These are phyloP conservation scores for Synergus gifuensis DNA, from an alignment of 2,888 invertebrate genomes.

Conservation along the genomic window DNA sequence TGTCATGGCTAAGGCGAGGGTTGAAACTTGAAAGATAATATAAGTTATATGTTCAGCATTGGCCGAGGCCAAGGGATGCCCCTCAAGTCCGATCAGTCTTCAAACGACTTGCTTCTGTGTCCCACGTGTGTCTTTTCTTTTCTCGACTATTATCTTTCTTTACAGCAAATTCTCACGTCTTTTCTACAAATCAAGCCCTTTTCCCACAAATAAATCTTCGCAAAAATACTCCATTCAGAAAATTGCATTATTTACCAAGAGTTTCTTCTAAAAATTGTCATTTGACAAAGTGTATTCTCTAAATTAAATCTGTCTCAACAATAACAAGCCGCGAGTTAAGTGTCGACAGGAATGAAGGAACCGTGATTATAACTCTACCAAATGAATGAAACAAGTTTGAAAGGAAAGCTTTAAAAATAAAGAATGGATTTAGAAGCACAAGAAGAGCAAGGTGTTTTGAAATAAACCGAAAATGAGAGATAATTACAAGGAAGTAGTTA, in stretches of 20 bases:
- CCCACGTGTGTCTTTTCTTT: slow-evolving; percentile 64
- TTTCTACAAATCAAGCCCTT: neutral
- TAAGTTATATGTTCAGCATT: slow-evolving; percentile 71
- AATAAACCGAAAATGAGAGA: neutral
- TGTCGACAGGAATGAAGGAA: neutral
- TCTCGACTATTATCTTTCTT: slow-evolving; percentile 25
- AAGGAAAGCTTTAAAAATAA: neutral
- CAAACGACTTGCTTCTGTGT: slow-evolving; percentile 68
- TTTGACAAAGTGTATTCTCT: neutral
- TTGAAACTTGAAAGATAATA: slow-evolving; percentile 68
- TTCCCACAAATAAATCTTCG: neutral
- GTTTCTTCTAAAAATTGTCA: neutral
- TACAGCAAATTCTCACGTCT: neutral
- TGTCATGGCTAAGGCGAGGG: slow-evolving; percentile 60
- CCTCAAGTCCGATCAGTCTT: slow-evolving; percentile 76
- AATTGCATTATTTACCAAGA: neutral
- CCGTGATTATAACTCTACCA: neutral
- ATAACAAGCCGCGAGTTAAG: neutral
- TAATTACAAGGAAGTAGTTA: neutral
- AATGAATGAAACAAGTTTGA: neutral
- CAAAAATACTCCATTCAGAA: neutral
- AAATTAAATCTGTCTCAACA: neutral
- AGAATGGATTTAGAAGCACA: neutral
- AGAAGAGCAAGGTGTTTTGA: neutral
- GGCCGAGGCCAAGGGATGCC: slow-evolving; percentile 77